Conservation (phyloP, 2,113 vertebrate genomes). For the Stomatorhinus ivindoensis region DNA sequence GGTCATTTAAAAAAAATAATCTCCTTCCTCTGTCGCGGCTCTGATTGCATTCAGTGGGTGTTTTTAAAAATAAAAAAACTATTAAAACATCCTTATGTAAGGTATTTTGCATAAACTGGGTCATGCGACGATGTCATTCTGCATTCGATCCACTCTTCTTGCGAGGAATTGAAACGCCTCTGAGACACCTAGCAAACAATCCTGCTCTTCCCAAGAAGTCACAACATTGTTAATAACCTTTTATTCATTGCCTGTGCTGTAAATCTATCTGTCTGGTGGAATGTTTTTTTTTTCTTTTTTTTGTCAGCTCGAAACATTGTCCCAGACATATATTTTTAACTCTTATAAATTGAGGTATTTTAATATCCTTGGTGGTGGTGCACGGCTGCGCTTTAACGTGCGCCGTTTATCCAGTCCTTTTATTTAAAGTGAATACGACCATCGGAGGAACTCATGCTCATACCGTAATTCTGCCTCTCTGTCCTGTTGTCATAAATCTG, state of each 20-base stretch:
- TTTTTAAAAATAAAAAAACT: constrained; percentile 4
- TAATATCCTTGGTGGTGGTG: constrained; percentile 25
- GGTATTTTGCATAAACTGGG: background rate
- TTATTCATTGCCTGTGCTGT: background rate
- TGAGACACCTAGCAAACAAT: background rate
- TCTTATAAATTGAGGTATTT: background rate
- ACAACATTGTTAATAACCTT: background rate
- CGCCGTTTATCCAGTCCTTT: background rate
- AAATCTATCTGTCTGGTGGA: background rate
- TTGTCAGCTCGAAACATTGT: background rate
- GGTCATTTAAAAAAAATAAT: background rate
- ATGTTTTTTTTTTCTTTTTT: background rate
- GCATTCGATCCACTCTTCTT: background rate
- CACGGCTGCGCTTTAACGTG: background rate
- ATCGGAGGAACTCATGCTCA: background rate
- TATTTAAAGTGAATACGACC: background rate
- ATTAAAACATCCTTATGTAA: background rate
- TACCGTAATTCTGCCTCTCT: constrained; percentile 14
- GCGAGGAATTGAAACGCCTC: background rate
- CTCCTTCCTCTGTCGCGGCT: background rate
- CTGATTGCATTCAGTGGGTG: background rate
- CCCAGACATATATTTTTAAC: background rate
- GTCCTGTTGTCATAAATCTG: constrained; percentile 44
- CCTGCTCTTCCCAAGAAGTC: background rate
- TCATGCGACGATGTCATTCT: background rate